Conservation (phyloP, 2,888 invertebrate species). For the Sycophila texana region DNA sequence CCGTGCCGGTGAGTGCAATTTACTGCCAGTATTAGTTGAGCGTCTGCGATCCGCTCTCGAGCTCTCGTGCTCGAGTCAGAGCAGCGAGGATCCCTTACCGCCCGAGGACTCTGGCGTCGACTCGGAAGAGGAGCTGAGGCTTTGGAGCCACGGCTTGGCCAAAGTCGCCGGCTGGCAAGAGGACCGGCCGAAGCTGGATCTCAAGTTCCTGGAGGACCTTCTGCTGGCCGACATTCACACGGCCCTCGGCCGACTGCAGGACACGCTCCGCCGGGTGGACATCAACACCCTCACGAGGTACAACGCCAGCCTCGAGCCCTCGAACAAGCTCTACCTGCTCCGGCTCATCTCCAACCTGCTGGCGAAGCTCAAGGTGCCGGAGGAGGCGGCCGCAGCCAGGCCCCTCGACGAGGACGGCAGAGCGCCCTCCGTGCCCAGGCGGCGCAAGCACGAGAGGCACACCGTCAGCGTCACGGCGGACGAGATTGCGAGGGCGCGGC, state of each 20-base stretch:
- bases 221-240: conserved; percentile 86
- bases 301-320: conserved; percentile 76
- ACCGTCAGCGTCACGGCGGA: conserved; percentile 90
- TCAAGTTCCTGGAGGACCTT: conserved; percentile 78
- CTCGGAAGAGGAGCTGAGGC: conserved; percentile 83
- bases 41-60: conserved; percentile 75
- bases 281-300: conserved; percentile 77
- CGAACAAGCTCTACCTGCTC: conserved; percentile 80
- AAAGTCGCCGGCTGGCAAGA: conserved; percentile 71
- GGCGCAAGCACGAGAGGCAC: conserved; percentile 83
- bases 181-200: conserved; percentile 67
- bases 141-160: conserved; percentile 75
- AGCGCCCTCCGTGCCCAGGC: conserved; percentile 72
- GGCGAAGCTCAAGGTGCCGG: conserved; percentile 76
- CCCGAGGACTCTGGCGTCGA: conserved; percentile 71
- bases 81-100: conserved; percentile 60
- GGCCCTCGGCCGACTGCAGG: conserved; percentile 85
- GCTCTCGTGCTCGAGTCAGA: conserved; percentile 64
- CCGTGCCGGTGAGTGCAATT: conserved; percentile 72
- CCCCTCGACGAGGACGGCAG: conserved; percentile 58
- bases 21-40: conserved; percentile 75
- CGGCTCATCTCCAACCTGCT: conserved; percentile 84
- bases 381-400: conserved; percentile 74
- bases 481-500: conserved; percentile 87
- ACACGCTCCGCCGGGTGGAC: conserved; percentile 80